phyloP scores from a whole-genome alignment of 2,888 invertebrate species.

The Hemaris fuciformis region DNA sequence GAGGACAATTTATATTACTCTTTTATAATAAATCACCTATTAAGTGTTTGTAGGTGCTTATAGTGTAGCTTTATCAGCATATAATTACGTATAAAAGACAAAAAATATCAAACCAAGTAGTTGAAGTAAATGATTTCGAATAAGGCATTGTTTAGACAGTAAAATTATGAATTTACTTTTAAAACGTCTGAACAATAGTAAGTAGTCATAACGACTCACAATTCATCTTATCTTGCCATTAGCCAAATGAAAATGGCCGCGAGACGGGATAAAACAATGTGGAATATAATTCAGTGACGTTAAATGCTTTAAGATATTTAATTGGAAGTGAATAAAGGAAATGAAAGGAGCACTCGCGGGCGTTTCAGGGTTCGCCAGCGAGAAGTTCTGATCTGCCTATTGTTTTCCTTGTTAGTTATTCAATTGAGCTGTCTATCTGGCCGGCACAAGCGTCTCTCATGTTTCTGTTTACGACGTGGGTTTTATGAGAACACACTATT shows the following conservation, averaged over 20 bases:
- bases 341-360: neutral
- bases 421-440: slow-evolving; percentile 30
- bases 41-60: no score
- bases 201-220: neutral
- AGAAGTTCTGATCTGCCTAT: slow-evolving; percentile 17
- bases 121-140: no score
- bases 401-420: slow-evolving; percentile 40
- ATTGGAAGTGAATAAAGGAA: slow-evolving; percentile 5
- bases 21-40: no score
- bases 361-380: neutral
- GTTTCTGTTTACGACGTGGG: neutral
- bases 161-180: neutral
- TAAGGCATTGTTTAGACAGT: neutral
- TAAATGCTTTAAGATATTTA: neutral
- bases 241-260: neutral
- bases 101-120: no score
- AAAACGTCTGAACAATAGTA: neutral
- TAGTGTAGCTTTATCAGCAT: no score
- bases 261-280: neutral
- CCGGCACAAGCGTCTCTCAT: slow-evolving; percentile 22
- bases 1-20: no score
- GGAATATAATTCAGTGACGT: neutral
- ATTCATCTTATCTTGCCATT: neutral
- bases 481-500: neutral
- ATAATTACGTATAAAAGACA: no score